These are phyloP conservation scores for Epinephelus malabaricus DNA, from an alignment of 2,797 vertebrate species.

Conservation along the genomic window DNA sequence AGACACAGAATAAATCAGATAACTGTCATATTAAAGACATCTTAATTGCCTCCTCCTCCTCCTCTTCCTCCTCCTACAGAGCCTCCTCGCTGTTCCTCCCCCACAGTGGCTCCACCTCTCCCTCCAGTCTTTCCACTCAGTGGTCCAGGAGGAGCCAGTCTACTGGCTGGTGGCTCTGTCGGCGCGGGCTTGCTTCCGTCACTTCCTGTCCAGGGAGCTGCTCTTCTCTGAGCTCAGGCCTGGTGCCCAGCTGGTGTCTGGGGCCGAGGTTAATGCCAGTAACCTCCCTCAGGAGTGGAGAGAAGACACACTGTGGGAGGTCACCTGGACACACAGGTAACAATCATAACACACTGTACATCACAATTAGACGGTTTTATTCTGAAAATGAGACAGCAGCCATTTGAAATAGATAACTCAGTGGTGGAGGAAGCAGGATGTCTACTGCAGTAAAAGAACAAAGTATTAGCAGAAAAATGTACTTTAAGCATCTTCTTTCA, in stretches of 20 bases:
- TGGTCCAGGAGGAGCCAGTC: constrained; percentile 50
- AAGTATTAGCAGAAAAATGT: too few species aligned
- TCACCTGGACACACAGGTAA: neutral
- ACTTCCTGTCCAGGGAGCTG: constrained; percentile 7
- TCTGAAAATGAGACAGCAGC: too few species aligned
- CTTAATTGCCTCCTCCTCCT: neutral
- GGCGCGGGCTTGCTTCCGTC: constrained; percentile 23
- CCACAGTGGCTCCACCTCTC: constrained; percentile 40
- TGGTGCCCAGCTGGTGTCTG: neutral
- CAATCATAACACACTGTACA: too few species aligned
- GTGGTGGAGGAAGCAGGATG: too few species aligned
- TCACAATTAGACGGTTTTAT: too few species aligned
- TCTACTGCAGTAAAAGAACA: too few species aligned
- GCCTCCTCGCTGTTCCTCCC: neutral
- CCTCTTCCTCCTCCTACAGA: constrained; percentile 15
- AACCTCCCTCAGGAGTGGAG: constrained; percentile 31
- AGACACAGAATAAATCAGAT: neutral
- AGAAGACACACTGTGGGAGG: neutral
- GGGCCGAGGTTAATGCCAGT: neutral
- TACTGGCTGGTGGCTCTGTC: constrained; percentile 61
- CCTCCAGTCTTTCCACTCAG: constrained; percentile 24
- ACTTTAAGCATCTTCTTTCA: too few species aligned
- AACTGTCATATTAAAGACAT: too few species aligned
- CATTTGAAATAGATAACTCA: too few species aligned
- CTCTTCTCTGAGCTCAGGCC: neutral